These are phyloP conservation scores for Thunnus albacares DNA, from an alignment of 2,797 vertebrate species.

Conservation along the genomic window DNA sequence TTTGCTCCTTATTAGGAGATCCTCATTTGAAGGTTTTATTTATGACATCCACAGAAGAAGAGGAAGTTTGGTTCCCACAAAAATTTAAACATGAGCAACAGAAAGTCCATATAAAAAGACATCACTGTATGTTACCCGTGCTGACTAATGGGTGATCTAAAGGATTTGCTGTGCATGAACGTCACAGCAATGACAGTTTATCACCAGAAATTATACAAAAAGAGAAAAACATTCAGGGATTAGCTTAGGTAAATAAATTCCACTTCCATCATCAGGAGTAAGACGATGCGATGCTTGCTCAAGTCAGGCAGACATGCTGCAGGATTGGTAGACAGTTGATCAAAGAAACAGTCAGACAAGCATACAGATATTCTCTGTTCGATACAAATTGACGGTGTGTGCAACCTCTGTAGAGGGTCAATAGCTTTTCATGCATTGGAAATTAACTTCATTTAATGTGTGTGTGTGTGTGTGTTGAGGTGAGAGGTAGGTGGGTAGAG, in stretches of 20 bases:
- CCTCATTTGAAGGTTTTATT: slow-evolving; percentile 42
- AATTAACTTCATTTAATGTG: slow-evolving; percentile 75
- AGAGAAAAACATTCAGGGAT: slow-evolving; percentile 49
- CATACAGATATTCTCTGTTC: slow-evolving; percentile 57
- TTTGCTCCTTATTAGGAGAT: background rate
- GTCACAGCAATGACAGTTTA: slow-evolving; percentile 51
- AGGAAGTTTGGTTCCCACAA: background rate
- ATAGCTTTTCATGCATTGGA: slow-evolving; percentile 71
- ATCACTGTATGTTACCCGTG: slow-evolving; percentile 11
- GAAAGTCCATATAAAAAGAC: slow-evolving; percentile 33
- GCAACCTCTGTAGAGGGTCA: slow-evolving; percentile 70
- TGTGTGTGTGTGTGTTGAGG: slow-evolving; percentile 8
- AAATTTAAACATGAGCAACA: slow-evolving; percentile 39
- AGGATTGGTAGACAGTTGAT: slow-evolving; percentile 56
- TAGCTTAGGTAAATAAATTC: slow-evolving; percentile 53
- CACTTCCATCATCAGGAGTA: slow-evolving; percentile 34
- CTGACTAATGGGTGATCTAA: slow-evolving; percentile 58
- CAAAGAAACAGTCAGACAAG: slow-evolving; percentile 60
- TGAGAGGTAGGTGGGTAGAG: slow-evolving; percentile 17
- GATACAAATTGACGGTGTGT: slow-evolving; percentile 65
- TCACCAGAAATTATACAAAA: slow-evolving; percentile 45
- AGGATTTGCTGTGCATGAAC: slow-evolving; percentile 47
- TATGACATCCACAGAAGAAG: slow-evolving; percentile 32
- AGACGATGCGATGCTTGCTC: slow-evolving; percentile 14
- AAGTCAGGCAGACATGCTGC: slow-evolving; percentile 30